Percentiles rank a stretch among this genome's conserved stretches.
These are phyloP conservation scores for Antennarius maculatus DNA, from an alignment of 2,797 vertebrate species.

Conservation along the genomic window DNA sequence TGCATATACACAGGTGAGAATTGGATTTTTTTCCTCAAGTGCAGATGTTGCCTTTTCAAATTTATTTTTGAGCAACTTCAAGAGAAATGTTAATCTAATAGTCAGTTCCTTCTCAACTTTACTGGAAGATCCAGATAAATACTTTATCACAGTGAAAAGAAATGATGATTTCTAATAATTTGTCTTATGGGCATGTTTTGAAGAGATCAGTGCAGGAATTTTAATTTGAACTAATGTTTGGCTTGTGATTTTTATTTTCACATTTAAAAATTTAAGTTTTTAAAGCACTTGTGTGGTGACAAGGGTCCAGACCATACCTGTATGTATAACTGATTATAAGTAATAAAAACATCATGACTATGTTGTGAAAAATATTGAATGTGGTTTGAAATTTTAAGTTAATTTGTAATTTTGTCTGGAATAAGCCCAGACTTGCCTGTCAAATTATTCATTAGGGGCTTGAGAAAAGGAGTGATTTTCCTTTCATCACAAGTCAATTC, in stretches of 20 bases:
- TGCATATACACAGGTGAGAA: conserved; percentile 40
- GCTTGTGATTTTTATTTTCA: conserved; percentile 49
- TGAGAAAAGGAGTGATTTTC: conserved; percentile 24
- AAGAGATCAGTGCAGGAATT: conserved; percentile 42
- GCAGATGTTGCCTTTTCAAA: conserved; percentile 21
- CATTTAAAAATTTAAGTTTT: conserved; percentile 53
- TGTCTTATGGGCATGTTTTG: conserved; percentile 28
- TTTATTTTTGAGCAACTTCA: conserved; percentile 19
- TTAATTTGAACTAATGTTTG: conserved; percentile 50
- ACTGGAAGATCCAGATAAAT: conserved; percentile 26
- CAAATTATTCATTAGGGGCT: conserved; percentile 44
- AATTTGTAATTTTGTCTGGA: conserved; percentile 52
- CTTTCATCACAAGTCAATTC: conserved; percentile 49
- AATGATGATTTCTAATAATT: conserved; percentile 51
- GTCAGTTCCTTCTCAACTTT: conserved; percentile 20
- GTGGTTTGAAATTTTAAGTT: conserved; percentile 66
- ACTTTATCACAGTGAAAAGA: conserved; percentile 29
- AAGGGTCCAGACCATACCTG: conserved; percentile 58
- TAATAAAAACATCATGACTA: conserved; percentile 36
- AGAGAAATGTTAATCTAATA: conserved; percentile 9
- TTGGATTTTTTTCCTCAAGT: conserved; percentile 37
- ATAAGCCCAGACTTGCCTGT: conserved; percentile 40
- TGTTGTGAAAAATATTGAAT: conserved; percentile 63
- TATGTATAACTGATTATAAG: conserved; percentile 69
- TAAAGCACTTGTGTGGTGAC: conserved; percentile 58